These are phyloP conservation scores for Seriola aureovittata DNA, from an alignment of 2,113 vertebrate species.

Conservation along the genomic window DNA sequence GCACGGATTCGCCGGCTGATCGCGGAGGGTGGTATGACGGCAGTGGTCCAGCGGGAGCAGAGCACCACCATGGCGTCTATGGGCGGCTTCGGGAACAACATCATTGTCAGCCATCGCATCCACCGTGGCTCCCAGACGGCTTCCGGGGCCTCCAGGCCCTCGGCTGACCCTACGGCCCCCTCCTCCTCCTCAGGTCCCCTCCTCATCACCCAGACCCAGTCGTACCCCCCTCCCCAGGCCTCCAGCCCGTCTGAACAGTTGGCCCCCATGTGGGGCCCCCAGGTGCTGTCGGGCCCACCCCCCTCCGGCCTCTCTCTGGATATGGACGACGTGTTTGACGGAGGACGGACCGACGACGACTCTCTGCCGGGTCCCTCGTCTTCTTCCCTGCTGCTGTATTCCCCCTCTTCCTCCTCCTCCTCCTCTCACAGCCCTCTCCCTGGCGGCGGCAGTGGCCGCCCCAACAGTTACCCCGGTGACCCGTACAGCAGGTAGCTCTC, in stretches of 20 bases:
- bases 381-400: slow-evolving; percentile 60
- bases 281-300: slow-evolving; percentile 35
- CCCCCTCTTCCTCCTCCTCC: slow-evolving; percentile 61
- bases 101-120: slow-evolving; percentile 98
- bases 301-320: slow-evolving; percentile 39
- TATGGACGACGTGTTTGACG: slow-evolving; percentile 74
- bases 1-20: slow-evolving; percentile 96
- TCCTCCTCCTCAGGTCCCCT: slow-evolving; percentile 63
- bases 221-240: slow-evolving; percentile 1
- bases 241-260: slow-evolving; percentile 23
- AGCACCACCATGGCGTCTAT: slow-evolving; percentile 99
- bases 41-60: slow-evolving; percentile 97
- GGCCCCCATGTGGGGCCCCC: slow-evolving; percentile 44
- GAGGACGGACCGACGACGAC: slow-evolving; percentile 53
- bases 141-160: slow-evolving; percentile 51
- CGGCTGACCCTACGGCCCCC: slow-evolving; percentile 44
- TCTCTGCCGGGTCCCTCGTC: slow-evolving; percentile 69
- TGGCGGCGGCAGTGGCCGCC: background rate
- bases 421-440: slow-evolving; percentile 69
- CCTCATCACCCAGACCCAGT: slow-evolving; percentile 49
- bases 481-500: slow-evolving; percentile 84
- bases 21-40: slow-evolving; percentile 97
- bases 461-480: slow-evolving; percentile 72
- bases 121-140: slow-evolving; percentile 97
- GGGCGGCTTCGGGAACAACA: slow-evolving; percentile 99